Base-by-base conservation (phyloP, 2,113 vertebrate species). In the Mandrillus leucophaeus region DNA sequence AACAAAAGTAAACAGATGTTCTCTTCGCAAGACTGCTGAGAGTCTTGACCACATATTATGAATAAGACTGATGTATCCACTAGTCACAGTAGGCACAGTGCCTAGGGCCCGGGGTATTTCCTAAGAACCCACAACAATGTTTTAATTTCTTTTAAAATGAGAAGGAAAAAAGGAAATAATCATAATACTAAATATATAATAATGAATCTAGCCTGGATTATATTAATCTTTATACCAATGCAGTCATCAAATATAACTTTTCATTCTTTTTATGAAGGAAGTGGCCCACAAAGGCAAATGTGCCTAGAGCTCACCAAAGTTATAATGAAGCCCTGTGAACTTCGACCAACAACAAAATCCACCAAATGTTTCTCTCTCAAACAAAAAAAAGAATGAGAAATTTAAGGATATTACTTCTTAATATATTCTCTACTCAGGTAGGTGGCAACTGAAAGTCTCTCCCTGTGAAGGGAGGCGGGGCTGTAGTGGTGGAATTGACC, bases 211-310 rank as follows among this genome's bases (percentile, higher is more conserved):
- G 1, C 40, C 40, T 70, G 5, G 32, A 68, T 92, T 92, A 52
- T 55, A 68, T 50, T 72, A 45, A n/a, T 82, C 11, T 94, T 70
- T 78, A 76, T 86, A 57, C 23, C 79, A 89, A 57, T 48, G 16
- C 66, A 90, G 20, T 70, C 57, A 93, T 72, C 68, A 55, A 55
- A 43, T 72, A 66, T 13, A 91, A 38, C 16, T 91, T 89, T 76
- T 79, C 82, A 9, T 61, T 83, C 92, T 86, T 45, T 85, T 52
- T 97, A 25, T 64, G 66, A 61, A 92, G 30, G n/a, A 92, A 92
- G 35, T 79, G n/a, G 22, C 2, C 48, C n/a, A 87, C 20, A 48
- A 90, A 95, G 4, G 17, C 52, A 95, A 92, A 95, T 25, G 20
- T 88, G 9, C 30, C 40, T 95, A 68, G 66, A 93, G 12, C 23